A percentile compares a stretch with the other conserved stretches of the same genome.
Conservation (phyloP, 64 coral and sea anemone genomes). For the Cladopsammia gracilis region DNA sequence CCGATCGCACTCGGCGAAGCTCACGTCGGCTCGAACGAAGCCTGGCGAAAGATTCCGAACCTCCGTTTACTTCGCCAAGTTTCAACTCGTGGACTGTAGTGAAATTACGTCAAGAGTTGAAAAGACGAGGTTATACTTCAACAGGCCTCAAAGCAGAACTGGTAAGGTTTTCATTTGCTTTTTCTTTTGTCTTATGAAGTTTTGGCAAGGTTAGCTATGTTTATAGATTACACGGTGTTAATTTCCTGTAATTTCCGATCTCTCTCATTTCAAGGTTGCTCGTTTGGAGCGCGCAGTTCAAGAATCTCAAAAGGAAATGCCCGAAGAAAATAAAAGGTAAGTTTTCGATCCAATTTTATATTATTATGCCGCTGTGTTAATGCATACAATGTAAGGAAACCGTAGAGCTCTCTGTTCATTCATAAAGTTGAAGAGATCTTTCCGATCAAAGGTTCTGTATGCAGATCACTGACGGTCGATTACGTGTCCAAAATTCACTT, state of each 20-base stretch:
- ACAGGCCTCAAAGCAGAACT: constrained; percentile 69
- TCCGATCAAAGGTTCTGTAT: neutral
- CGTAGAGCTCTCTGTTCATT: neutral
- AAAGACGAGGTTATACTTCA: constrained; percentile 16
- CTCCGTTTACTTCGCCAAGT: neutral
- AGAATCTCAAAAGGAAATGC: constrained; percentile 38
- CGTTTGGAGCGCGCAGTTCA: constrained; percentile 50
- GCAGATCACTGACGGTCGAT: neutral
- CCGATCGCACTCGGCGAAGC: constrained; percentile 55
- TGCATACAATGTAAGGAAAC: neutral
- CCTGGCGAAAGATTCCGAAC: constrained; percentile 64
- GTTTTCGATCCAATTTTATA: neutral
- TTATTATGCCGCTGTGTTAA: neutral
- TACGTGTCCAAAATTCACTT: constrained; percentile 3
- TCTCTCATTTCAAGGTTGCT: constrained; percentile 45
- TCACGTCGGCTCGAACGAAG: constrained; percentile 68
- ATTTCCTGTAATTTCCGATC: neutral
- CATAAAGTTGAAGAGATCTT: neutral
- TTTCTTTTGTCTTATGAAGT: neutral
- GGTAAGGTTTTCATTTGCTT: neutral
- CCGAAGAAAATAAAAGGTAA: constrained; percentile 33
- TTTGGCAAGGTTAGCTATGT: neutral
- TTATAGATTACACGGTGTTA: neutral
- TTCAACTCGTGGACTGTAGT: constrained; percentile 61
- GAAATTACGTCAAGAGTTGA: constrained; percentile 50